Evolutionary conservation across 2,797 vertebrate genomes (phyloP).

Genomic region (Sebastes melanostomus): DNA sequence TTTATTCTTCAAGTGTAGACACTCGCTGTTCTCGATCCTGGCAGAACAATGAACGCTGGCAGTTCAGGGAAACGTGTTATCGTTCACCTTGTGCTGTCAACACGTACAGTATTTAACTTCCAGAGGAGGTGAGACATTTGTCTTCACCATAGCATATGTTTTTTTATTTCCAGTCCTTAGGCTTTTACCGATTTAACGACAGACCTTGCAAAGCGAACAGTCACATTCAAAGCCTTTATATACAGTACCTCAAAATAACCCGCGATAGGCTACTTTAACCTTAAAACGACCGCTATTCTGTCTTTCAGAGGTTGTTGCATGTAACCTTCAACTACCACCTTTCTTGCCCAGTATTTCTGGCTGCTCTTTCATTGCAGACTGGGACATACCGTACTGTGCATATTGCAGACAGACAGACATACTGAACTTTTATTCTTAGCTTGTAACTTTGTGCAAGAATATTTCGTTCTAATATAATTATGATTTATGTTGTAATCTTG

Average conservation of each 20-base stretch:
- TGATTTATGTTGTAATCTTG: background rate
- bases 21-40: background rate
- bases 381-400: background rate
- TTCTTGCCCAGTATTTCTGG: background rate
- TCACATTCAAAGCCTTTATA: background rate
- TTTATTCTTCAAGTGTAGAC: constrained; percentile 9
- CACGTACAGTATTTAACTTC: background rate
- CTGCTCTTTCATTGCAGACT: background rate
- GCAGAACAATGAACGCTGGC: constrained; percentile 22
- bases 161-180: background rate
- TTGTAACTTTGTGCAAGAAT: background rate
- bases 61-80: background rate
- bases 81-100: constrained; percentile 2
- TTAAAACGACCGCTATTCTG: too few species aligned
- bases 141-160: background rate
- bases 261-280: too few species aligned
- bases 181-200: background rate
- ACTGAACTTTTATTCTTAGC: background rate
- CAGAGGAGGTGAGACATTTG: background rate
- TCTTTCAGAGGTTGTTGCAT: too few species aligned
- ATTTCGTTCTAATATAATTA: background rate
- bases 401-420: background rate
- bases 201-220: background rate
- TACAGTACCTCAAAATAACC: background rate
- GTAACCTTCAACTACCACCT: background rate